Percentiles rank a stretch among this genome's conserved stretches.
These are phyloP conservation scores for Tetraneura akinire DNA, from an alignment of 1,140 invertebrate genomes.

Conservation along the genomic window DNA sequence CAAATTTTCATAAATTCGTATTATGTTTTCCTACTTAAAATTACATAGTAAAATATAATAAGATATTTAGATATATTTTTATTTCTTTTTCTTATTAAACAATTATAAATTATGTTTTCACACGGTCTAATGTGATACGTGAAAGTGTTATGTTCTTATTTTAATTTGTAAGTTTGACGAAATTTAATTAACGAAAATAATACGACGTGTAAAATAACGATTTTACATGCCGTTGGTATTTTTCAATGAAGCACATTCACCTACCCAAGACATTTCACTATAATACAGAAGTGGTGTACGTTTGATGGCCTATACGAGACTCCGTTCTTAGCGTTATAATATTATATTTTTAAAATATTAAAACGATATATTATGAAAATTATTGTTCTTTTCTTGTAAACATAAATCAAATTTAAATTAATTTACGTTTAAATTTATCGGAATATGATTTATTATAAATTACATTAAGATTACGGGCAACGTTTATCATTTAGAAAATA, in stretches of 20 bases:
- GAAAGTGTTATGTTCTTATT: conserved; percentile 2
- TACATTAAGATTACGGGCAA: not conserved
- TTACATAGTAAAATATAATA: no score
- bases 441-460: not conserved
- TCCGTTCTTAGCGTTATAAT: not conserved
- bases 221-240: no score
- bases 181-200: not conserved
- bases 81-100: conserved; percentile 6
- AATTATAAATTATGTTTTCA: not conserved
- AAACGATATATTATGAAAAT: not conserved
- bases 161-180: not conserved
- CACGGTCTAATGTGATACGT: conserved; percentile 25
- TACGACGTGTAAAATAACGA: no score
- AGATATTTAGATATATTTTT: conserved; percentile 1
- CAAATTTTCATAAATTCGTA: no score
- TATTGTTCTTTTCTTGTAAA: not conserved
- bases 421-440: not conserved
- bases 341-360: no score
- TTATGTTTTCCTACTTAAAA: no score
- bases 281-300: not conserved
- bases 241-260: no score
- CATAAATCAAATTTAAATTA: not conserved
- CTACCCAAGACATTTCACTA: no score
- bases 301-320: not conserved
- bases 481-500: not conserved